Conservation (phyloP, 2,113 vertebrate genomes). For the Orcinus orca region DNA sequence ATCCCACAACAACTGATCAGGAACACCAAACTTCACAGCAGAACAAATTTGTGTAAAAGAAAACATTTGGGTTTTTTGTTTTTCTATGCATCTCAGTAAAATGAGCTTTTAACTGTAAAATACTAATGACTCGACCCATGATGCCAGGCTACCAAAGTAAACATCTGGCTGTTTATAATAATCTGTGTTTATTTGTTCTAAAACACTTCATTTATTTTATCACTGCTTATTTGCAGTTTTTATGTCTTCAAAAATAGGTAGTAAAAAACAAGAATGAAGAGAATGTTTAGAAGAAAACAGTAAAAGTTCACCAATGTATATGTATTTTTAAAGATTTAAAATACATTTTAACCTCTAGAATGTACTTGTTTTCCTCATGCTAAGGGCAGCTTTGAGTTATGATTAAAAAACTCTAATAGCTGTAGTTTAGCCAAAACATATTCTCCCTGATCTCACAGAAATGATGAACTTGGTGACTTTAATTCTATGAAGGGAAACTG, state of each 20-base stretch:
- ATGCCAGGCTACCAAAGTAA: neutral
- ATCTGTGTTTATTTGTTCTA: slow-evolving; percentile 19
- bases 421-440: neutral
- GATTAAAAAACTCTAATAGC: neutral
- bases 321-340: neutral
- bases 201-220: neutral
- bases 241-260: slow-evolving; percentile 21
- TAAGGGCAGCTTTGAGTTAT: neutral
- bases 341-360: neutral
- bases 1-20: neutral
- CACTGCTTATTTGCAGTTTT: neutral
- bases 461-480: neutral
- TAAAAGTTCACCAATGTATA: neutral
- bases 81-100: neutral
- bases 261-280: slow-evolving; percentile 3
- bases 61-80: neutral
- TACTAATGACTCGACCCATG: neutral
- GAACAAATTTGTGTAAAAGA: neutral
- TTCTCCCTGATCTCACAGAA: neutral
- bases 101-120: slow-evolving; percentile 17
- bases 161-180: neutral
- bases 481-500: neutral
- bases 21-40: neutral
- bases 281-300: neutral
- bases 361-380: neutral